Percentiles rank a stretch among this genome's conserved stretches.
Conservation (phyloP, 2,113 vertebrate species). For the Carassius carassius region DNA sequence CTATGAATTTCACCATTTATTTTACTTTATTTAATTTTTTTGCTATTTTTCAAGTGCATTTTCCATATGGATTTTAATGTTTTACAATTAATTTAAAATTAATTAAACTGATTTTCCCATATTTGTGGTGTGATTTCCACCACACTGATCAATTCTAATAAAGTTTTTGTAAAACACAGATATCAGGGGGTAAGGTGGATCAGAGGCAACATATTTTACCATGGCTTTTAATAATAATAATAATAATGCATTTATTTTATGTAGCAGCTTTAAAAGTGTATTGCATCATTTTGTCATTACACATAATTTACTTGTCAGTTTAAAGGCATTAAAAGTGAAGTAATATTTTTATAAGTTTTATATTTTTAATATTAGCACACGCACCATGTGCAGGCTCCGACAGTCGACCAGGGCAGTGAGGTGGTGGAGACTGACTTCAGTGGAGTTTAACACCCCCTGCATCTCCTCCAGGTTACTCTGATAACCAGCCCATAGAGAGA, state of each 20-base stretch:
- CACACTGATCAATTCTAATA: neutral
- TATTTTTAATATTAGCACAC: constrained; percentile 45
- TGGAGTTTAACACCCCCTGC: constrained; percentile 90
- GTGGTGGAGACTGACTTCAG: constrained; percentile 93
- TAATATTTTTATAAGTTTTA: no score
- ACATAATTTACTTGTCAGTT: neutral
- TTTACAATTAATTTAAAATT: neutral
- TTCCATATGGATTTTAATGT: neutral
- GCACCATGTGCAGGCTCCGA: constrained; percentile 95
- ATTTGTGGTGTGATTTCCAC: neutral
- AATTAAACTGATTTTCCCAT: neutral
- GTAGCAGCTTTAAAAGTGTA: no score
- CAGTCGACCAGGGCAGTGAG: constrained; percentile 97
- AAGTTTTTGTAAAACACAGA: neutral
- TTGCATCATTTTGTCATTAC: neutral
- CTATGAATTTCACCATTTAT: neutral
- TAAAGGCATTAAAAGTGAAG: neutral
- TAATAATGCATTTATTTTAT: no score
- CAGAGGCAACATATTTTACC: neutral
- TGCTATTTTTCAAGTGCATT: neutral
- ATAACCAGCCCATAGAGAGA: constrained; percentile 44
- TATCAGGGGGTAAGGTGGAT: neutral
- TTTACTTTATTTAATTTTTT: no score
- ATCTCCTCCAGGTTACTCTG: constrained; percentile 86
- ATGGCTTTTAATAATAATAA: neutral